phyloP scores from a whole-genome alignment of 2,888 invertebrate species.

The Zeuzera pyrina region DNA sequence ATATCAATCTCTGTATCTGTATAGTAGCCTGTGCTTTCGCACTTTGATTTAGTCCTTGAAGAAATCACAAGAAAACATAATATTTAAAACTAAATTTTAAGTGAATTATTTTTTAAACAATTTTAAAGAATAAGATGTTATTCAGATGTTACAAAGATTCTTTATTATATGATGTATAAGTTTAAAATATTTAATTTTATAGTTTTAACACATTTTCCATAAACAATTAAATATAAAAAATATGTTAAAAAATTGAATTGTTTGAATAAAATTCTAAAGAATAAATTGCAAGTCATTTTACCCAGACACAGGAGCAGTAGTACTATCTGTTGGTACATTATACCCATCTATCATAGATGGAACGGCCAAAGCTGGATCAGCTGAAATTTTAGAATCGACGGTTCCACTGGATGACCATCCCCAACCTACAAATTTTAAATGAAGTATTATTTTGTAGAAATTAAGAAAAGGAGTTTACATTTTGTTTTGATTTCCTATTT shows the following conservation, averaged over 20 bases:
- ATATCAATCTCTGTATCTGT: too few relatives aligned
- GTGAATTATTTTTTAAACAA: too few relatives aligned
- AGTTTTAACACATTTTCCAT: background rate
- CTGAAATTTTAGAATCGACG: conserved; percentile 41
- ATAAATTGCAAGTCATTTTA: conserved; percentile 22
- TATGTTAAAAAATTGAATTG: conserved; percentile 1
- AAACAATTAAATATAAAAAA: background rate
- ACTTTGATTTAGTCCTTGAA: too few relatives aligned
- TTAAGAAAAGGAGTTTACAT: background rate
- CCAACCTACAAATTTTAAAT: too few relatives aligned
- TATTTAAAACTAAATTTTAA: too few relatives aligned
- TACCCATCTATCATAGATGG: conserved; percentile 49
- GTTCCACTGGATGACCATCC: conserved; percentile 48
- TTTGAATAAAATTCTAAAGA: background rate
- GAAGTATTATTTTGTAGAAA: conserved; percentile 1
- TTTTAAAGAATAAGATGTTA: too few relatives aligned
- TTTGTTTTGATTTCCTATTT: too few relatives aligned
- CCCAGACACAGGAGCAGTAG: conserved; percentile 43
- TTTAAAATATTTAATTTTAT: background rate
- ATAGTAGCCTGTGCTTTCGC: too few relatives aligned
- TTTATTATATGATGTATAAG: too few relatives aligned
- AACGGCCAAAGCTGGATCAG: conserved; percentile 40
- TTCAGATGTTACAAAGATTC: too few relatives aligned
- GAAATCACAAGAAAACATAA: too few relatives aligned
- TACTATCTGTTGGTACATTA: conserved; percentile 31